Conservation (phyloP, 1,140 invertebrate species). For the Adelges cooleyi region DNA sequence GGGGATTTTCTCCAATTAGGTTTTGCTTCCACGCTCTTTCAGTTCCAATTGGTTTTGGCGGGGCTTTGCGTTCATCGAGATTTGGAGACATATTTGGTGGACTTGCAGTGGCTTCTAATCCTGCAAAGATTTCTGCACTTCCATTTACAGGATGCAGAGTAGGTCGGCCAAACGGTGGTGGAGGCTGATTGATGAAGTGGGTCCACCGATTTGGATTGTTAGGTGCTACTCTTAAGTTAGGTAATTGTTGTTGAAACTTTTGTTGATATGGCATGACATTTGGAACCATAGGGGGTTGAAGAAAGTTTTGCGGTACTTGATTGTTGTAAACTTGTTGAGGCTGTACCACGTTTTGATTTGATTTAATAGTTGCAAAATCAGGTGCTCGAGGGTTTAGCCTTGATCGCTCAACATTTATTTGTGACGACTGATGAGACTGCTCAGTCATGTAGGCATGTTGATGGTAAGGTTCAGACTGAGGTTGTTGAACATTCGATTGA, state of each 20-base stretch:
- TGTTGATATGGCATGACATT: slow-evolving; percentile 33
- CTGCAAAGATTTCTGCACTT: slow-evolving; percentile 41
- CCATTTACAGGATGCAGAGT: slow-evolving; percentile 35
- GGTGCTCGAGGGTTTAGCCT: slow-evolving; percentile 77
- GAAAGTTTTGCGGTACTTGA: slow-evolving; percentile 20
- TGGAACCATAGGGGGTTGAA: slow-evolving; percentile 32
- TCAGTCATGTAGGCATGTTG: slow-evolving; percentile 11
- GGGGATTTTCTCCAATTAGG: slow-evolving; percentile 11
- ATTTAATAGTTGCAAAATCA: slow-evolving; percentile 53
- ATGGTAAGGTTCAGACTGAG: slow-evolving; percentile 36
- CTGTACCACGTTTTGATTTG: slow-evolving; percentile 31
- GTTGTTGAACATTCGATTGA: slow-evolving; percentile 36
- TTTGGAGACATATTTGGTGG: slow-evolving; percentile 44
- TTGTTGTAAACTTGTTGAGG: slow-evolving; percentile 33
- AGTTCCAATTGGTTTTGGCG: slow-evolving; percentile 60
- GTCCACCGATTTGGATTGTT: slow-evolving; percentile 19
- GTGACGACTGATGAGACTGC: slow-evolving; percentile 12
- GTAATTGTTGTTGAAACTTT: slow-evolving; percentile 23
- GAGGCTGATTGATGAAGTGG: slow-evolving; percentile 19
- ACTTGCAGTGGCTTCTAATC: slow-evolving; percentile 41
- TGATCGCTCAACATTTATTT: slow-evolving; percentile 40
- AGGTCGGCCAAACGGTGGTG: slow-evolving; percentile 15
- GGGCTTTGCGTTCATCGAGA: slow-evolving; percentile 54
- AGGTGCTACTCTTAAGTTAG: slow-evolving; percentile 12
- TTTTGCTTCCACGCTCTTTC: slow-evolving; percentile 34